Percentiles rank a stretch among this genome's conserved stretches.
phyloP scores from a whole-genome alignment of 2,888 invertebrate species.

The Shargacucullia verbasci region DNA sequence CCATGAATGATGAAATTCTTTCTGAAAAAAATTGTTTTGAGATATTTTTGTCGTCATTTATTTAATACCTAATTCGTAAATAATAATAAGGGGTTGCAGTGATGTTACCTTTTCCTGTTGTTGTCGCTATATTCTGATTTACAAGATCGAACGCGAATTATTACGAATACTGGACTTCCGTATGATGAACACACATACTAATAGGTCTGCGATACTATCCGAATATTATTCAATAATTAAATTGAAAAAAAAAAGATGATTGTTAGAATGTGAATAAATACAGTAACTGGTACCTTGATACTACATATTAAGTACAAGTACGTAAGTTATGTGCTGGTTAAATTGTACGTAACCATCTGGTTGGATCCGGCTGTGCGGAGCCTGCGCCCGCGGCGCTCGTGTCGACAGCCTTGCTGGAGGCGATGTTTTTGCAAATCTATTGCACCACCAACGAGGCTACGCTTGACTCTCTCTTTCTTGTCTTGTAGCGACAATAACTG shows the following conservation, averaged over 20 bases:
- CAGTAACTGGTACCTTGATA: not conserved
- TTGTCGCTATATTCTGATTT: constrained; percentile 20
- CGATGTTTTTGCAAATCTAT: constrained; percentile 82
- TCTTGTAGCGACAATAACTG: constrained; percentile 65
- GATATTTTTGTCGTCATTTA: too few species aligned
- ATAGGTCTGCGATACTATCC: too few species aligned
- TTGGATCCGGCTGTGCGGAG: constrained; percentile 67
- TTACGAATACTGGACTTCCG: constrained; percentile 33
- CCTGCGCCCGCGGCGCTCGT: constrained; percentile 53
- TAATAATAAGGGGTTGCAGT: too few species aligned
- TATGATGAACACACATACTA: not conserved
- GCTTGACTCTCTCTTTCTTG: constrained; percentile 74
- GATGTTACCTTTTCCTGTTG: constrained; percentile 36
- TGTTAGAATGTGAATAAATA: too few species aligned
- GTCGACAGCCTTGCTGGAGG: constrained; percentile 81
- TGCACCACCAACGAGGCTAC: constrained; percentile 75
- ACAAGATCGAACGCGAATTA: constrained; percentile 19
- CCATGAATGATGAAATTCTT: constrained; percentile 3
- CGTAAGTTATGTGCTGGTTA: constrained; percentile 20
- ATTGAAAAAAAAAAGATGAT: too few species aligned
- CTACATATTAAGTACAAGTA: constrained; percentile 15
- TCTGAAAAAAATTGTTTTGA: not conserved
- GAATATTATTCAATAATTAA: too few species aligned
- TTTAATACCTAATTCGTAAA: too few species aligned
- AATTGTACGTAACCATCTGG: constrained; percentile 46